These are phyloP conservation scores for Acleris holmiana DNA, from an alignment of 2,888 invertebrate genomes.

Conservation along the genomic window DNA sequence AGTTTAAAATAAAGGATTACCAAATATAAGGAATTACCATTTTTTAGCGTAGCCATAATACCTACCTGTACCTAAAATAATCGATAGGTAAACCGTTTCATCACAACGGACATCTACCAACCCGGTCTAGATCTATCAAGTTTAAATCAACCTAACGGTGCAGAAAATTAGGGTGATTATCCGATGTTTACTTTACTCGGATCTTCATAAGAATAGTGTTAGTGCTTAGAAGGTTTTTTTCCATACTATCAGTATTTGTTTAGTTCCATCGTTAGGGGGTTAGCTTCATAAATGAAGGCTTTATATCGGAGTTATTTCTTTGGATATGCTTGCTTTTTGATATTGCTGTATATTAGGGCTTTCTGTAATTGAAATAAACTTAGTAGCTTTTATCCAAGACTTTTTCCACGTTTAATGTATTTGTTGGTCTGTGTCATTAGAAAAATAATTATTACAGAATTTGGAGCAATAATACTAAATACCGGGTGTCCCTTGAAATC, in stretches of 20 bases:
- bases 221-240: slow-evolving; percentile 5
- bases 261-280: background rate
- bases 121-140: slow-evolving; percentile 3
- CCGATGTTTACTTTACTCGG: background rate
- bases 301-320: background rate
- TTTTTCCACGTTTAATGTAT: too few relatives aligned
- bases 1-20: too few relatives aligned
- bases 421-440: too few relatives aligned
- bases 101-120: slow-evolving; percentile 19
- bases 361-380: too few relatives aligned
- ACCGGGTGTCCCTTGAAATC: too few relatives aligned
- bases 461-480: too few relatives aligned
- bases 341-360: too few relatives aligned
- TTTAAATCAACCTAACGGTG: slow-evolving; percentile 20
- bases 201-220: slow-evolving; percentile 13
- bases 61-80: too few relatives aligned
- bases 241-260: slow-evolving; percentile 2
- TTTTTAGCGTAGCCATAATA: background rate
- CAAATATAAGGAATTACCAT: too few relatives aligned
- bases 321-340: background rate
- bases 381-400: too few relatives aligned
- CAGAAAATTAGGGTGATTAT: slow-evolving; percentile 20
- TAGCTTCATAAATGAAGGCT: slow-evolving; percentile 4
- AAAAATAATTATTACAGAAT: too few relatives aligned
- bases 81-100: slow-evolving; percentile 2